Evolutionary conservation across 2,113 vertebrate species (phyloP).

Genomic region (Ageneiosus marmoratus): DNA sequence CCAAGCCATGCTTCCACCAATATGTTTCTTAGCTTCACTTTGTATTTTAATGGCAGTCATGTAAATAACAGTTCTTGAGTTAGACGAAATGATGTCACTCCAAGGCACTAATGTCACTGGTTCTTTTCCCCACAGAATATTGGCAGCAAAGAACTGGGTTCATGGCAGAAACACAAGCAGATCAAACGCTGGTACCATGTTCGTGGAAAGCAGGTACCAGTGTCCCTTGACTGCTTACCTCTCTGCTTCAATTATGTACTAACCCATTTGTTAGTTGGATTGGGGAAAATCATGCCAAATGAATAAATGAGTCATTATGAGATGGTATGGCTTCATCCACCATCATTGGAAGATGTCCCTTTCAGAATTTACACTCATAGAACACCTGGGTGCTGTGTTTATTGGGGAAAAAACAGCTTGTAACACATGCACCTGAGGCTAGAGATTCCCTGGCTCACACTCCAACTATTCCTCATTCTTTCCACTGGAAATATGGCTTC

Average conservation of each 20-base stretch:
- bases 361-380: background rate
- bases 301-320: slow-evolving; percentile 8
- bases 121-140: background rate
- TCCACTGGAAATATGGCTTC: slow-evolving; percentile 30
- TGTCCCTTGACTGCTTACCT: background rate
- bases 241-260: background rate
- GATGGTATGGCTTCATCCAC: background rate
- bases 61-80: background rate
- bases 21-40: background rate
- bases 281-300: background rate
- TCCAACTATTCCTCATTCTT: slow-evolving; percentile 34
- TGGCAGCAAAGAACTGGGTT: background rate
- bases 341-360: background rate
- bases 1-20: background rate
- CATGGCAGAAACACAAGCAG: background rate
- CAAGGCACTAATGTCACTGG: background rate
- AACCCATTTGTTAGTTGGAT: background rate
- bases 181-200: background rate
- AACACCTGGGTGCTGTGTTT: background rate
- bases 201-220: background rate
- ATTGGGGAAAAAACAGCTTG: background rate
- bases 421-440: slow-evolving; percentile 40
- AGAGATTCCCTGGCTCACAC: slow-evolving; percentile 37
- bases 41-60: background rate
- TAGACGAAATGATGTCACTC: background rate